These are phyloP conservation scores for Nomada fabriciana DNA, from an alignment of 2,888 invertebrate species.

Conservation along the genomic window DNA sequence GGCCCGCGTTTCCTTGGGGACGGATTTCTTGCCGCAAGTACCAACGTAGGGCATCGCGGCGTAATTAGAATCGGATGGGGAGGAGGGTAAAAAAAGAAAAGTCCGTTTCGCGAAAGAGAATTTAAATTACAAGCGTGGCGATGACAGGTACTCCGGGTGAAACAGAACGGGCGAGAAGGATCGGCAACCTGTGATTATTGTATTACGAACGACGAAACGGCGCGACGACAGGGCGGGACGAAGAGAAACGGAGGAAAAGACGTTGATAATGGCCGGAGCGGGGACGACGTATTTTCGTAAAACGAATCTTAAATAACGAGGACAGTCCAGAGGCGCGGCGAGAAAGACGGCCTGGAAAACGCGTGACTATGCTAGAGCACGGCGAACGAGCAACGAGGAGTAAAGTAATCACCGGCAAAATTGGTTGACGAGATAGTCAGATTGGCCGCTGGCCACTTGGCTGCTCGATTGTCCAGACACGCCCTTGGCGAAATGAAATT, in stretches of 20 bases:
- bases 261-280: not conserved
- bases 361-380: not conserved
- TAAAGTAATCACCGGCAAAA: constrained; percentile 83
- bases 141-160: constrained; percentile 46
- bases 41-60: not conserved
- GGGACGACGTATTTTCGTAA: constrained; percentile 9
- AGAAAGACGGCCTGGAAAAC: constrained; percentile 21
- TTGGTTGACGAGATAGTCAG: constrained; percentile 83
- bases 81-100: not conserved
- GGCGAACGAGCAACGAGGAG: constrained; percentile 67
- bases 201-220: constrained; percentile 32
- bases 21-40: constrained; percentile 16
- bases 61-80: constrained; percentile 43
- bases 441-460: constrained; percentile 82
- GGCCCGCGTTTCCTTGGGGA: not conserved
- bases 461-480: constrained; percentile 84
- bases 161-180: not conserved
- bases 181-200: constrained; percentile 50
- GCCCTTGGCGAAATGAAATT: constrained; percentile 84
- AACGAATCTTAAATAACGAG: constrained; percentile 23
- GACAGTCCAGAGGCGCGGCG: constrained; percentile 3
- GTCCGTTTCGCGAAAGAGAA: constrained; percentile 32
- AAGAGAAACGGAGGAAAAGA: not conserved
- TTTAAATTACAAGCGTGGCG: constrained; percentile 58
- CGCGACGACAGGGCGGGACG: not conserved